Conservation (phyloP, 2,888 invertebrate genomes). For the Micropterix aruncella region DNA sequence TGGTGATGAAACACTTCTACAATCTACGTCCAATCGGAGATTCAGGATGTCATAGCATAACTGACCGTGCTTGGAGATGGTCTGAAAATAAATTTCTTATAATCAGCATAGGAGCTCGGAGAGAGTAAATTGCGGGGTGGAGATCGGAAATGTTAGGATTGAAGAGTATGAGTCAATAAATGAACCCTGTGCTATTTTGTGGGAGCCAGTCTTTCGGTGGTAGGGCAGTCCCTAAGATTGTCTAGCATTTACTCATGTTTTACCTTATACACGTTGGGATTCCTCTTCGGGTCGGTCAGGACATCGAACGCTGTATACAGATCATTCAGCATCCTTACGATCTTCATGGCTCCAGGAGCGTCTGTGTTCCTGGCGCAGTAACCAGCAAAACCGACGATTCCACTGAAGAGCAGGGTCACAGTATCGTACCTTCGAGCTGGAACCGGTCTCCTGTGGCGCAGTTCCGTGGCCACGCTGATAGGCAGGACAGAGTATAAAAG, state of each 20-base stretch:
- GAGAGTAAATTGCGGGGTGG: too few species aligned
- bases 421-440: conserved; percentile 77
- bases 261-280: conserved; percentile 93
- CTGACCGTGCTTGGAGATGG: too few species aligned
- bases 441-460: conserved; percentile 83
- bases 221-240: too few species aligned
- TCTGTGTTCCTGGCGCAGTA: conserved; percentile 87
- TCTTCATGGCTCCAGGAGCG: conserved; percentile 89
- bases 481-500: conserved; percentile 89
- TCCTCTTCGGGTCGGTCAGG: conserved; percentile 80
- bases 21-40: too few species aligned
- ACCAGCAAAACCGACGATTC: conserved; percentile 82
- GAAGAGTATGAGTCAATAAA: not conserved
- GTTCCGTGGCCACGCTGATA: conserved; percentile 86
- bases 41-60: too few species aligned
- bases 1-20: too few species aligned
- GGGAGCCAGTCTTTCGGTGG: too few species aligned
- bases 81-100: too few species aligned
- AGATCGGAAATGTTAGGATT: too few species aligned
- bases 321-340: conserved; percentile 85
- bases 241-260: too few species aligned
- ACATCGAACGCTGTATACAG: conserved; percentile 91
- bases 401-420: conserved; percentile 88
- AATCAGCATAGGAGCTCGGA: too few species aligned
- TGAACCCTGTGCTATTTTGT: too few species aligned